Percentiles rank a stretch among this genome's conserved stretches.
These are phyloP conservation scores for Carlito syrichta DNA, from an alignment of 2,113 vertebrate species.

Conservation along the genomic window DNA sequence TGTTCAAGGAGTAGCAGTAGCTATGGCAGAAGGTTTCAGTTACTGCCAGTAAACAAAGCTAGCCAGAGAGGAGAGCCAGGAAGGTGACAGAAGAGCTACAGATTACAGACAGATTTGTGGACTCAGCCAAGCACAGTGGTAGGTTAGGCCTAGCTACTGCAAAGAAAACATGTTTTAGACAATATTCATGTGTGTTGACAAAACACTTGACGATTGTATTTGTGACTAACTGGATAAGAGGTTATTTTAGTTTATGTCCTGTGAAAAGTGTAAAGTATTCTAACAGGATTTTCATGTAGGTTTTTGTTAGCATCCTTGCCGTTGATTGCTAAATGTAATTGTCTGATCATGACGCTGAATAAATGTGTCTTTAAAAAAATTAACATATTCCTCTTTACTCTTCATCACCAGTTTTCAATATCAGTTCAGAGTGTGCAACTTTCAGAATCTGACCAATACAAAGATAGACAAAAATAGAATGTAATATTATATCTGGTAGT, in stretches of 20 bases:
- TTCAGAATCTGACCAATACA: neutral
- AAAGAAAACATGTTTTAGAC: slow-evolving; percentile 87
- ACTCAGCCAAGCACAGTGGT: slow-evolving; percentile 93
- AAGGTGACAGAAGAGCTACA: slow-evolving; percentile 95
- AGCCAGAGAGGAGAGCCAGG: slow-evolving; percentile 94
- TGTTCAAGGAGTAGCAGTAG: neutral
- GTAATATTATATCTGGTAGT: neutral
- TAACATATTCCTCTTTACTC: neutral
- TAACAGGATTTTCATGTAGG: slow-evolving; percentile 90
- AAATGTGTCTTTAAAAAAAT: slow-evolving; percentile 85
- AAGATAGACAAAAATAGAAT: neutral
- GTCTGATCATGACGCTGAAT: slow-evolving; percentile 89
- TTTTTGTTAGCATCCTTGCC: slow-evolving; percentile 80
- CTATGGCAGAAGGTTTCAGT: neutral
- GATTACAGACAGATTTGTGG: slow-evolving; percentile 93
- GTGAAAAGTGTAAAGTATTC: slow-evolving; percentile 92
- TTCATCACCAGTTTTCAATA: neutral
- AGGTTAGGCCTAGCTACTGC: slow-evolving; percentile 91
- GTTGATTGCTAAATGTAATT: slow-evolving; percentile 91
- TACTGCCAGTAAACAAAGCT: slow-evolving; percentile 92
- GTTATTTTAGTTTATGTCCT: slow-evolving; percentile 85
- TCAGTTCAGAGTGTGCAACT: neutral
- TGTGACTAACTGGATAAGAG: slow-evolving; percentile 83
- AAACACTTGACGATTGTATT: slow-evolving; percentile 78
- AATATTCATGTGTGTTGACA: slow-evolving; percentile 75